Evolutionary conservation across 2,888 invertebrate genomes (phyloP), one percentile per base, ranked within the genome.

Genomic region (Cecidostiba fungosa): DNA sequence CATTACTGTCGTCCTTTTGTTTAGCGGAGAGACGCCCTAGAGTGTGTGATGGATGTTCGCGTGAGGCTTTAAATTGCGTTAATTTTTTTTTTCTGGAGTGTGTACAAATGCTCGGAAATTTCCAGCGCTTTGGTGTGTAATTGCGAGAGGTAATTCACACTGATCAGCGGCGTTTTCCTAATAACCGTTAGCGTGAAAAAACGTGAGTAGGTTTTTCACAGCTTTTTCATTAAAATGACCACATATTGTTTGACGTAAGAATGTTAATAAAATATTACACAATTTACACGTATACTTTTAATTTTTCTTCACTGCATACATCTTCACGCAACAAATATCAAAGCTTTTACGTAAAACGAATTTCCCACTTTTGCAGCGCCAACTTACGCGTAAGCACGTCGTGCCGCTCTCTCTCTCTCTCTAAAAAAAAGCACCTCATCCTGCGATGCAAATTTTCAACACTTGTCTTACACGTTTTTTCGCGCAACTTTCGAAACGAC

Each of bases 1-100:
- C 74, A 50, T 79, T 79, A 74, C 50, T 39, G 66, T 72, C 72
- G 26, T 72, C 1, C 59, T 72, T 59, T 77, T 62, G 54, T 29
- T 54, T 32, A 32, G 36, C 39, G 3, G 8, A 3, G n/a, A 66
- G 66, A 66, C 66, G 66, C 66, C 43, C 43, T 23, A 1, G 36
- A 12, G 39, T 19, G 32, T 19, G 32, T 19, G 10, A 1, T 16
- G 50, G 14, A 3, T 1, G 54, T 54, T 54, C n/a, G 19, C 10
- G 26, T n/a, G 26, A 66, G 12, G 29, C 12, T 66, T 66, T 66
- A 26, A 66, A 26, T 66, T 29, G 66, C n/a, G n/a, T 66, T 26
- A 29, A 66, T 26, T 26, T 66, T 66, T 66, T 8, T 29, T 66
- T 29, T 23, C 66, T n/a, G 54, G n/a, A 8, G n/a, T 3, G 50